Base-by-base conservation (phyloP, 2,113 vertebrate species). In the Apeltes quadracus region DNA sequence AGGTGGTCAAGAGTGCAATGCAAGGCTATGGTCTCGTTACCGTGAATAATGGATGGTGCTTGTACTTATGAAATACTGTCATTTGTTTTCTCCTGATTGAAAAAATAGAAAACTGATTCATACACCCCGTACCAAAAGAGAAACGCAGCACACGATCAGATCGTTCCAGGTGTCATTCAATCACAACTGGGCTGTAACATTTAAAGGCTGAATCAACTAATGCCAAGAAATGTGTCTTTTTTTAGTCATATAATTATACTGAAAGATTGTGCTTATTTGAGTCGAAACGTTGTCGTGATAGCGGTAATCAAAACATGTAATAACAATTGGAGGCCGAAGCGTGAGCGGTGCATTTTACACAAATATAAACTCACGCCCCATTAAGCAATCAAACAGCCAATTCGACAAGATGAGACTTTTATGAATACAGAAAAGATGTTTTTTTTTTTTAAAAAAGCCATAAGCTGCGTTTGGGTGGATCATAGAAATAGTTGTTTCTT, bases 1-100 rank as follows among this genome's bases (percentile, higher is more conserved):
- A 96, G 94, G 96, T 97, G 95, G 94, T 95, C 94, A 93, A 85
- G 86, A 91, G 93, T 81, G 83, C 81, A 85, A 66, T 48, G 56
- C 53, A 76, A 81, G 58, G 54, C 54, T 84, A 48, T 68, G 90
- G 84, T 92, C 89, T 94, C 93, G 95, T 84, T 80, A 69, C 15
- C 15, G 71, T 87, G n/a, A 79, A 76, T 78, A 76, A 81, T 76
- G 38, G 39, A 81, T 72, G 4, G 83, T 89, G 91, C 84, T 94
- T 94, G 84, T 90, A 93, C 93, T 93, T 94, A 92, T 86, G 82
- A 92, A 72, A 80, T 76, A 61, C 84, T 81, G 90, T 76, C 65
- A 69, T 82, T 79, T 41, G 65, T 69, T 71, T 76, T 75, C n/a
- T 57, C 64, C 84, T 84, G 91, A 93, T 93, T 91, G 83, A 84